Evolutionary conservation across 2,888 invertebrate genomes (phyloP), one percentile per base, ranked within the genome.

Genomic region (Meganola albula): DNA sequence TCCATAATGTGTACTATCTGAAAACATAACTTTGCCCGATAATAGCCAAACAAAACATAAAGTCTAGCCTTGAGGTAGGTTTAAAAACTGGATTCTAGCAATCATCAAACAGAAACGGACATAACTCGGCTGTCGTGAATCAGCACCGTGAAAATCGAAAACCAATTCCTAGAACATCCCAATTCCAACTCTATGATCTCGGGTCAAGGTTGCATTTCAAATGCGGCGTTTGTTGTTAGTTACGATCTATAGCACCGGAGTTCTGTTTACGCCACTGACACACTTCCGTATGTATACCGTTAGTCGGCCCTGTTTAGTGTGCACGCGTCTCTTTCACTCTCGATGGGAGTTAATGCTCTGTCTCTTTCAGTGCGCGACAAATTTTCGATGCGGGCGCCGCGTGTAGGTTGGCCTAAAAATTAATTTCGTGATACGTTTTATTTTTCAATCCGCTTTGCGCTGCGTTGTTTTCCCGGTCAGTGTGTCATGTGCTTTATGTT

Each of bases 101-200:
- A 66, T 66, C 68, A 67, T 66, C 71, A 65, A 70, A 65, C 70
- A 72, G 74, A 71, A 61, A 69, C 74, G 69, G 70, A 74, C 73
- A 68, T 65, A 58, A 60, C 62, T 64, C 69, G 63, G 80, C 82
- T 82, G 74, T 78, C 60, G 70, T 76, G 76, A 82, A 78, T 77
- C 82, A 77, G 62, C 74, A 75, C 77, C 82, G 79, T 82, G 83
- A 82, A 83, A 84, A 84, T 76, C 77, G 84, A 85, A 85, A 85
- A 75, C 78, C 74, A 57, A 59, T 49, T 49, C 45, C 24, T 16
- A 32, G 27, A 50, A 49, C 56, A 49, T 34, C 31, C 63, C 43
- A 76, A 54, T 63, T 52, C 50, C 68, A 49, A 67, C 62, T 67
- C 58, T 74, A 72, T 42, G 27, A 21, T 50, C 23, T 20, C 25